phyloP scores from a whole-genome alignment of 2,797 vertebrate genomes.

The Centropyge bicolor region DNA sequence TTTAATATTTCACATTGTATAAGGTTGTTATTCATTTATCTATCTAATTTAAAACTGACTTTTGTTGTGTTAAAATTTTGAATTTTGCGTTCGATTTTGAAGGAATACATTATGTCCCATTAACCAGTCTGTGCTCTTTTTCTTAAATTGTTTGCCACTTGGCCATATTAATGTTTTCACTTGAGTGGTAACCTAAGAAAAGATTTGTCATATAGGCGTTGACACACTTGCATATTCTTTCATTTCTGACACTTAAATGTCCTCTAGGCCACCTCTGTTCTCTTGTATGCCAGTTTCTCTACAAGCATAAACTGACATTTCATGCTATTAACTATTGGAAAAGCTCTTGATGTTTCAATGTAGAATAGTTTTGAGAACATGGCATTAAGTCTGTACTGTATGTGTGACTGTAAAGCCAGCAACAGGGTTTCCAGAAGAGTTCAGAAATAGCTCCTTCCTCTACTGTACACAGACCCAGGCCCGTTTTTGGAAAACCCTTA shows the following conservation, averaged over 20 bases:
- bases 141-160: background rate
- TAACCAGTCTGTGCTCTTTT: no score
- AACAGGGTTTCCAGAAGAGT: constrained; percentile 30
- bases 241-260: background rate
- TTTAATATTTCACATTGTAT: no score
- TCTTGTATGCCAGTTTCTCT: background rate
- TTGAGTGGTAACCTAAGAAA: background rate
- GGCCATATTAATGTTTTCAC: background rate
- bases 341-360: background rate
- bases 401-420: constrained; percentile 3
- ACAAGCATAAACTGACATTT: background rate
- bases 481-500: constrained; percentile 36
- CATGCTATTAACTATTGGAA: background rate
- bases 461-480: constrained; percentile 25
- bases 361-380: background rate
- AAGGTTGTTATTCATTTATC: no score
- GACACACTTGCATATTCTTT: background rate
- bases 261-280: background rate
- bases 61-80: no score
- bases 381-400: background rate
- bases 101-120: no score
- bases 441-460: constrained; percentile 39
- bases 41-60: no score
- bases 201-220: background rate
- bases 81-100: no score